These are phyloP conservation scores for Pemphigus obesinymphae DNA, from an alignment of 1,140 invertebrate genomes.

Conservation along the genomic window DNA sequence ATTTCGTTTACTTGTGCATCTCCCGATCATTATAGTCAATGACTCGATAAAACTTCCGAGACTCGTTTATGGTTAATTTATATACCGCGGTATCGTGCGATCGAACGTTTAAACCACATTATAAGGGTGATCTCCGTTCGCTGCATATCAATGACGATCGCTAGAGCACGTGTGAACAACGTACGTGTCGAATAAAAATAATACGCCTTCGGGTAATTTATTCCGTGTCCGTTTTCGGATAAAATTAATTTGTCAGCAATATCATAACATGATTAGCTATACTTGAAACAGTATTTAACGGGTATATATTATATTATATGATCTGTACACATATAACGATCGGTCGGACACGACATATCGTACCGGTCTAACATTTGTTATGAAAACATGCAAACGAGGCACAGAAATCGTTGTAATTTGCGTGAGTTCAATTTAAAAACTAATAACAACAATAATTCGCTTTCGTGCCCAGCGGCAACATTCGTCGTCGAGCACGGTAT, in stretches of 20 bases:
- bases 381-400: background rate
- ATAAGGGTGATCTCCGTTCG: background rate
- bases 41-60: background rate
- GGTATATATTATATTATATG: background rate
- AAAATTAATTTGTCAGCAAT: background rate
- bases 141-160: background rate
- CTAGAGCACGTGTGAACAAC: background rate
- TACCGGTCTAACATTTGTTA: too few relatives aligned
- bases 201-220: background rate
- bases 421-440: background rate
- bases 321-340: background rate
- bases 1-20: too few relatives aligned
- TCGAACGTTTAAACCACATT: background rate
- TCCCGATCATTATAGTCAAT: background rate
- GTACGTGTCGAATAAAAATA: background rate
- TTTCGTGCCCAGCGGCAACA: background rate
- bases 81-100: background rate
- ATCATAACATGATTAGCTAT: background rate
- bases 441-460: background rate
- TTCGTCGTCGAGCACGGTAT: too few relatives aligned
- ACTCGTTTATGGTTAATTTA: background rate
- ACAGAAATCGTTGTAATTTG: background rate
- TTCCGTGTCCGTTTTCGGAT: background rate
- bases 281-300: too few relatives aligned
- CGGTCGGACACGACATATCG: too few relatives aligned